Percentiles rank a stretch among this genome's conserved stretches.
Evolutionary conservation across 92 coral and sea anemone genomes (phyloP).

Genomic region (Epizoanthus stellaris): DNA sequence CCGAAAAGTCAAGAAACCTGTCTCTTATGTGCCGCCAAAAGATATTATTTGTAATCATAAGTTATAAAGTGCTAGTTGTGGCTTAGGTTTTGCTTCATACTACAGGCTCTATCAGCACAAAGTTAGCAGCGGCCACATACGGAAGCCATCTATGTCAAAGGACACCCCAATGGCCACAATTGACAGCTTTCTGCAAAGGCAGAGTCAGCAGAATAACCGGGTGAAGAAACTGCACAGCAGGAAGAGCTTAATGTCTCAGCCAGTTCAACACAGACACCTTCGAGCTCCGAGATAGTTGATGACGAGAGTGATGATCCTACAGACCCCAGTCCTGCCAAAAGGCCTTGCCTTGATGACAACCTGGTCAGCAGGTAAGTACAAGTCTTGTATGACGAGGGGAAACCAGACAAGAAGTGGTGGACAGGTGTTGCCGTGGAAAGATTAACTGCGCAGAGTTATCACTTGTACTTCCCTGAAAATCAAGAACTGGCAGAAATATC

Average conservation of each 20-base stretch:
- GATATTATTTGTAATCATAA: constrained; percentile 14
- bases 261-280: neutral
- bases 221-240: no score
- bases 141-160: neutral
- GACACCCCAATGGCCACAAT: constrained; percentile 12
- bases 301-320: no score
- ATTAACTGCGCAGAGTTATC: no score
- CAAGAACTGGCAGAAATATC: no score
- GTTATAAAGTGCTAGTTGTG: constrained; percentile 2
- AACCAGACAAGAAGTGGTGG: neutral
- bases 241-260: no score
- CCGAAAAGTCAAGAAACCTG: constrained; percentile 6
- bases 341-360: no score
- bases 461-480: no score
- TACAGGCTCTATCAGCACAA: constrained; percentile 20
- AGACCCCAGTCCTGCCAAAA: neutral
- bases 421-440: neutral
- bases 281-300: neutral
- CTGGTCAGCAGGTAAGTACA: no score
- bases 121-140: constrained; percentile 2
- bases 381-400: neutral
- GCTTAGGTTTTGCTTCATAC: neutral
- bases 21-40: neutral
- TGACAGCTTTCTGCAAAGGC: constrained; percentile 14
- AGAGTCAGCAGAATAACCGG: constrained; percentile 1